Evolutionary conservation across 2,888 invertebrate genomes (phyloP).

Genomic region (Phyllotreta striolata): DNA sequence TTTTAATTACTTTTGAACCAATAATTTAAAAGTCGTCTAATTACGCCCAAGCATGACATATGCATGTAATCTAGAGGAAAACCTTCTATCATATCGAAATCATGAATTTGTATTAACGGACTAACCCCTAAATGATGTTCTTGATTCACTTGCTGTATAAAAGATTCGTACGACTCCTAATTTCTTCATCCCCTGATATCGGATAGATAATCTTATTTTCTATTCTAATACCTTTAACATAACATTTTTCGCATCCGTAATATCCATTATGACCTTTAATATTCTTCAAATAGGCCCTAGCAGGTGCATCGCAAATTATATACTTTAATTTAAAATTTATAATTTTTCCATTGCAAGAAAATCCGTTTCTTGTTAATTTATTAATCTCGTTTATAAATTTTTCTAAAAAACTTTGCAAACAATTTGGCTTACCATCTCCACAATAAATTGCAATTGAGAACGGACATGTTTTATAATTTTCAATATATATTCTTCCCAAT

Average conservation of each 20-base stretch:
- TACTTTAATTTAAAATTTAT: conserved; percentile 15
- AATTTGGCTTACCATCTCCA: conserved; percentile 25
- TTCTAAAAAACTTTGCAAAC: conserved; percentile 16
- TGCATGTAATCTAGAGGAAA: conserved; percentile 39
- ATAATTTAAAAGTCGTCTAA: conserved; percentile 35
- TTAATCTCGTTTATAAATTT: conserved; percentile 25
- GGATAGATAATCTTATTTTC: conserved; percentile 18
- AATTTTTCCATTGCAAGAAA: conserved; percentile 17
- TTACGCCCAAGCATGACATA: conserved; percentile 36
- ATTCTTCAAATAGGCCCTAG: conserved; percentile 21
- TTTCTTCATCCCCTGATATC: conserved; percentile 24
- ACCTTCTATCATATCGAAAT: conserved; percentile 20
- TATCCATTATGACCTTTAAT: conserved; percentile 20
- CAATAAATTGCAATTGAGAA: conserved; percentile 24
- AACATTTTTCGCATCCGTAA: conserved; percentile 28
- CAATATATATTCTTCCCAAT: conserved; percentile 13
- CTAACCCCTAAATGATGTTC: conserved; percentile 24
- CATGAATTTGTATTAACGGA: conserved; percentile 16
- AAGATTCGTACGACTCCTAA: too few species aligned
- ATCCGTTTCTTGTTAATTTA: conserved; percentile 14
- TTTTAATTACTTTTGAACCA: conserved; percentile 30
- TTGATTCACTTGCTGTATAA: conserved; percentile 3
- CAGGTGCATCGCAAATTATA: conserved; percentile 31
- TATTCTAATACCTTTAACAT: conserved; percentile 22
- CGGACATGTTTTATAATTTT: conserved; percentile 21